Percentiles rank a stretch among this genome's conserved stretches.
Evolutionary conservation across 2,797 vertebrate species (phyloP).

Genomic region (Pristis pectinata): DNA sequence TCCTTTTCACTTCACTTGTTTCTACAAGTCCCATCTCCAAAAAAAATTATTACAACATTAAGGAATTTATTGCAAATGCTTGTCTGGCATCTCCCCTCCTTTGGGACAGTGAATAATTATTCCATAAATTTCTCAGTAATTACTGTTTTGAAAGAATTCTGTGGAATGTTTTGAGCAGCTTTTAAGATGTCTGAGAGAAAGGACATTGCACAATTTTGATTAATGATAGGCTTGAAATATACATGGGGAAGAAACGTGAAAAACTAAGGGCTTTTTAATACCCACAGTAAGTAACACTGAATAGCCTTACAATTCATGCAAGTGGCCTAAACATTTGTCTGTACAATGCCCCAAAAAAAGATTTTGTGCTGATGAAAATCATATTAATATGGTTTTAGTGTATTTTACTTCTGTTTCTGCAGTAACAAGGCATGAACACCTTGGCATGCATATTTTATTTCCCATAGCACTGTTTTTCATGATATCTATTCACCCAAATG

Average conservation of each 20-base stretch:
- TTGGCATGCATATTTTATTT: no score
- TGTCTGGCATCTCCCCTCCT: constrained; percentile 22
- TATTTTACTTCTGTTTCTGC: no score
- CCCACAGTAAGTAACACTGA: not conserved
- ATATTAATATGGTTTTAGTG: no score
- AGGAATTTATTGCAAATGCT: constrained; percentile 30
- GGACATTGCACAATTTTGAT: constrained; percentile 3
- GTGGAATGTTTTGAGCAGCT: constrained; percentile 32
- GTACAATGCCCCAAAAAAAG: not conserved
- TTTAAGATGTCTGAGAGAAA: not conserved
- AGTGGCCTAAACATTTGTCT: not conserved
- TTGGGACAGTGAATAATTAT: constrained; percentile 36
- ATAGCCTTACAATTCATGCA: not conserved
- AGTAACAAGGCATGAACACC: no score
- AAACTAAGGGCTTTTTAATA: not conserved
- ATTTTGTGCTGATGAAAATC: no score
- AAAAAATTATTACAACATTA: constrained; percentile 22
- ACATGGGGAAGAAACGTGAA: not conserved
- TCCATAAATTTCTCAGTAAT: constrained; percentile 33
- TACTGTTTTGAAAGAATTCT: constrained; percentile 33
- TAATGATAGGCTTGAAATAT: constrained; percentile 1
- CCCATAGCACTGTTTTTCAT: no score
- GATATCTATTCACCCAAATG: no score
- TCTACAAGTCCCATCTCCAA: not conserved
- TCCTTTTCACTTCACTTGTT: constrained; percentile 17